phyloP scores from a whole-genome alignment of 2,797 vertebrate species.

The Crenuchus spilurus region DNA sequence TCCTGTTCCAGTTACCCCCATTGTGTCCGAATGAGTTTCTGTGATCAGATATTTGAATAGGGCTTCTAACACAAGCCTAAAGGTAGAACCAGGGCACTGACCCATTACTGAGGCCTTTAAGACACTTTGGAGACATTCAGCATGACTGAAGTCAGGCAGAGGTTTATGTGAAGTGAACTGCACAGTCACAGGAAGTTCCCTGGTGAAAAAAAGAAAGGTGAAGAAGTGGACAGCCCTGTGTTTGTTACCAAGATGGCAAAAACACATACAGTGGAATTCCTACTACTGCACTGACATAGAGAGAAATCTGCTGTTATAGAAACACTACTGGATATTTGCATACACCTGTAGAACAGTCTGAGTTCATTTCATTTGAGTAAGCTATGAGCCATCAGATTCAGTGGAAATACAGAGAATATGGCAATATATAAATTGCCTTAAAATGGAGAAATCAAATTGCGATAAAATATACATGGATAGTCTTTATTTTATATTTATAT shows the following conservation, averaged over 20 bases:
- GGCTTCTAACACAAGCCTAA: background rate
- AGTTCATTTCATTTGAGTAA: too few species aligned
- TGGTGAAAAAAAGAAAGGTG: background rate
- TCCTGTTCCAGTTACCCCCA: conserved; percentile 8
- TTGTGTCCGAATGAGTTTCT: conserved; percentile 9
- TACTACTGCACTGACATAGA: background rate
- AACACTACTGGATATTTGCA: background rate
- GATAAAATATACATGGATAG: too few species aligned
- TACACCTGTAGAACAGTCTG: too few species aligned
- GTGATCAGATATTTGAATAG: background rate
- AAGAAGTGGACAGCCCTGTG: conserved; percentile 2
- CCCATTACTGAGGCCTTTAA: background rate
- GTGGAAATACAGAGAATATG: too few species aligned
- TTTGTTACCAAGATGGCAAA: background rate
- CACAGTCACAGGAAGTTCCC: background rate
- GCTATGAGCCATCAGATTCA: too few species aligned
- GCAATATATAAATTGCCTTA: too few species aligned
- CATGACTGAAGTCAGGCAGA: conserved; percentile 1
- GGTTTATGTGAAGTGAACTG: conserved; percentile 12
- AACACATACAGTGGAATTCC: background rate
- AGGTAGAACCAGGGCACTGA: background rate
- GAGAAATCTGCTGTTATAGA: background rate
- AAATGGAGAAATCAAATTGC: too few species aligned
- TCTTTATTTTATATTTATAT: too few species aligned
- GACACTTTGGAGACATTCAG: background rate